Percentiles rank a stretch among this genome's conserved stretches.
phyloP scores from a whole-genome alignment of 30 jellyfish, hydroid and myxozoan species.

The Sanderia malayensis region DNA sequence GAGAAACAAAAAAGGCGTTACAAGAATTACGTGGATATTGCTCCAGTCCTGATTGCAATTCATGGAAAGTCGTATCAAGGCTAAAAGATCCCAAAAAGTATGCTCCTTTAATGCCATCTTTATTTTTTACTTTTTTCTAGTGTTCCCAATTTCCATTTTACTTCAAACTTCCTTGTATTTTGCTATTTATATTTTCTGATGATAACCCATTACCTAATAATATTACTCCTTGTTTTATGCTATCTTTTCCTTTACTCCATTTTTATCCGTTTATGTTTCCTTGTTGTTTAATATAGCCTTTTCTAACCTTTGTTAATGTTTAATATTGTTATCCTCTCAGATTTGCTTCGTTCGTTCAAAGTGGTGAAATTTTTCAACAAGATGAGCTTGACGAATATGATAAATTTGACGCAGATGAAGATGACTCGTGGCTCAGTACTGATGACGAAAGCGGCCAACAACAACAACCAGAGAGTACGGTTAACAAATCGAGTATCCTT shows the following conservation, averaged over 20 bases:
- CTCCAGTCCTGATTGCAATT: constrained; percentile 84
- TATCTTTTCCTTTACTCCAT: background rate
- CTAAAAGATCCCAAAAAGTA: constrained; percentile 91
- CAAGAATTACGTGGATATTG: constrained; percentile 67
- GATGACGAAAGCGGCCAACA: too few relatives aligned
- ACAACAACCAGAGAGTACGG: background rate
- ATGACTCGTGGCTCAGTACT: constrained; percentile 48
- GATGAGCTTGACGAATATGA: constrained; percentile 81
- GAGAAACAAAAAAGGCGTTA: constrained; percentile 66
- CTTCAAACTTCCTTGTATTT: too few relatives aligned
- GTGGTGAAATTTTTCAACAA: constrained; percentile 37
- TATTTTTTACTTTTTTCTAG: too few relatives aligned
- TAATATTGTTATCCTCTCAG: constrained; percentile 10
- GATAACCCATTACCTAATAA: background rate
- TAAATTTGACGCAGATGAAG: constrained; percentile 51
- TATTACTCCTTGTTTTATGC: background rate
- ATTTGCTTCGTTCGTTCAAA: constrained; percentile 61
- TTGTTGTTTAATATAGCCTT: background rate
- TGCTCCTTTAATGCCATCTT: background rate
- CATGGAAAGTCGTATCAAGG: constrained; percentile 83
- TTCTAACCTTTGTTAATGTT: background rate
- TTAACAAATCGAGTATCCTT: too few relatives aligned
- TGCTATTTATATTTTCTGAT: background rate
- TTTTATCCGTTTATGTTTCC: background rate
- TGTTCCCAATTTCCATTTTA: too few relatives aligned